Evolutionary conservation across 2,797 vertebrate genomes (phyloP).

Genomic region (Lacerta bilineata): DNA sequence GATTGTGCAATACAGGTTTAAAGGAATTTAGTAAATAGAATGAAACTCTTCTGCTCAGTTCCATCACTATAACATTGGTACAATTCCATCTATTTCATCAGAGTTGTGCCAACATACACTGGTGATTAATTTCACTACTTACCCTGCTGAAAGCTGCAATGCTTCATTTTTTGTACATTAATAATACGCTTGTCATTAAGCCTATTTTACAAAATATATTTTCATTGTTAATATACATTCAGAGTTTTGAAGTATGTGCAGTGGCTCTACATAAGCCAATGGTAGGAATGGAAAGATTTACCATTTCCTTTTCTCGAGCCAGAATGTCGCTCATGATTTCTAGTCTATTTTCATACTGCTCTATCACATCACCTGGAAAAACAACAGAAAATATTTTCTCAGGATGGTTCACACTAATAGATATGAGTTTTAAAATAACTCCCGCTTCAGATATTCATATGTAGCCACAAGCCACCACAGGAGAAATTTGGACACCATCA

Average conservation of each 20-base stretch:
- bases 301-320: background rate
- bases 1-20: background rate
- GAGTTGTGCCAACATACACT: background rate
- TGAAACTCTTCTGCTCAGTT: background rate
- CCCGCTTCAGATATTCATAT: background rate
- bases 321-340: background rate
- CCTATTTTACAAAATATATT: constrained; percentile 44
- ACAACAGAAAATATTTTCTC: background rate
- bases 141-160: constrained; percentile 33
- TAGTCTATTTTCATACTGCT: background rate
- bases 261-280: background rate
- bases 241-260: constrained; percentile 11
- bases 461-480: background rate
- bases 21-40: constrained; percentile 32
- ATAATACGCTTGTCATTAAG: constrained; percentile 29
- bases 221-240: constrained; percentile 47
- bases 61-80: background rate
- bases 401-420: background rate
- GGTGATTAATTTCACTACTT: constrained; percentile 38
- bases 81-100: constrained; percentile 12
- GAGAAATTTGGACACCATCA: background rate
- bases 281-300: background rate
- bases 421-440: constrained; percentile 6
- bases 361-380: background rate
- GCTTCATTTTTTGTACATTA: constrained; percentile 43